Conservation (phyloP, 2,113 vertebrate species). For the Henicopernis longicauda region DNA sequence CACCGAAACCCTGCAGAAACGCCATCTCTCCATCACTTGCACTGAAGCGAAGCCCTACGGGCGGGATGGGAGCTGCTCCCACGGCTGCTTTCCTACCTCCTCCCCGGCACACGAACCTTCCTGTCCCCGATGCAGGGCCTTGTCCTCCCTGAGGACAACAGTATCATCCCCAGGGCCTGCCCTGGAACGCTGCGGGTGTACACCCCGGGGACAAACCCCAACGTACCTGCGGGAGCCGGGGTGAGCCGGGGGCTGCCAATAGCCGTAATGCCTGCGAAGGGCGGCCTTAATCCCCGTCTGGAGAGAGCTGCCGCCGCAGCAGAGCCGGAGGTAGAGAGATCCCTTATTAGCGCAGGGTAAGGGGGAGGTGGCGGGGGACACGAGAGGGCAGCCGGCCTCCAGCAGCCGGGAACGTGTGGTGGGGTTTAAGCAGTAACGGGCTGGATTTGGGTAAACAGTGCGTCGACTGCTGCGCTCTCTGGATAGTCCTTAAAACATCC, state of each 20-base stretch:
- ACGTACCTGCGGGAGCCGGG: rapidly evolving
- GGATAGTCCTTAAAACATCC: not conserved
- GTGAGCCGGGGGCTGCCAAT: not conserved
- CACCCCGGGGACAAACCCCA: not conserved
- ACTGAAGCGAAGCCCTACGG: rapidly evolving
- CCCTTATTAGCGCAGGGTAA: not conserved
- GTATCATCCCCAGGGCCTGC: not conserved
- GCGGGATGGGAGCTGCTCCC: not conserved
- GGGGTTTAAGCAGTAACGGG: not conserved
- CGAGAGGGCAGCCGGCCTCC: not conserved
- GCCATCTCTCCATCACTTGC: not conserved
- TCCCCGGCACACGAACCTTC: rapidly evolving
- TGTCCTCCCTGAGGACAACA: not conserved
- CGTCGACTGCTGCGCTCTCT: rapidly evolving
- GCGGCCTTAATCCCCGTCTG: constrained; percentile 6
- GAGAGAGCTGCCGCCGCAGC: not conserved
- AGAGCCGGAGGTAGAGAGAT: not conserved
- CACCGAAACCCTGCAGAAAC: rapidly evolving
- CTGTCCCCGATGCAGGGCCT: rapidly evolving
- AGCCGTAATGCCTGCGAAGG: not conserved
- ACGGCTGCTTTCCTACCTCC: rapidly evolving
- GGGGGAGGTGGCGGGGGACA: not conserved
- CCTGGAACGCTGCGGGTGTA: too few relatives aligned
- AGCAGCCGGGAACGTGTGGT: rapidly evolving
- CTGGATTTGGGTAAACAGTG: not conserved